Conservation (phyloP, 2,113 vertebrate species). For the Crocuta crocuta region DNA sequence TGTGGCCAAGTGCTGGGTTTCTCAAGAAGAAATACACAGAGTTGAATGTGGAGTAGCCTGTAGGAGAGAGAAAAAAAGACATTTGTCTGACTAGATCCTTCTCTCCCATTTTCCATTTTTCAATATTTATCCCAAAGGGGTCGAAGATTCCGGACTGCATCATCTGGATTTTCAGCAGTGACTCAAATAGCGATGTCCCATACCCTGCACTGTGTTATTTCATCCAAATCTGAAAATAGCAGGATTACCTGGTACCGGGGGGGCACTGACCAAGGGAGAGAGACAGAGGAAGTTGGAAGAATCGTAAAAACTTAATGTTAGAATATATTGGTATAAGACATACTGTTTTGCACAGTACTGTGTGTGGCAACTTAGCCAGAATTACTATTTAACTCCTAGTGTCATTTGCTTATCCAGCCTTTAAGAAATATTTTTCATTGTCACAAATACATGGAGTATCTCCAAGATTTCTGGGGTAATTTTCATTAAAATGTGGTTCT, state of each 20-base stretch:
- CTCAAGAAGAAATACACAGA: background rate
- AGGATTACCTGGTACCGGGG: background rate
- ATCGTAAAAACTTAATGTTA: background rate
- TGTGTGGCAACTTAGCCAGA: background rate
- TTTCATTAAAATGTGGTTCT: constrained; percentile 7
- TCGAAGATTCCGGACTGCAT: background rate
- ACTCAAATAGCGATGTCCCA: background rate
- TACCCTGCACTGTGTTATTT: background rate
- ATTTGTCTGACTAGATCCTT: background rate
- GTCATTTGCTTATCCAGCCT: background rate
- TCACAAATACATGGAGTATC: background rate
- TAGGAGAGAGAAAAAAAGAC: background rate
- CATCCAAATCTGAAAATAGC: background rate
- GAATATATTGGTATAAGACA: background rate
- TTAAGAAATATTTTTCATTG: background rate
- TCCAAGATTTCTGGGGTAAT: background rate
- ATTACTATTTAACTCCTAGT: background rate
- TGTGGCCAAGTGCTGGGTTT: background rate
- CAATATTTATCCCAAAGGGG: background rate
- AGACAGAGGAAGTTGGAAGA: background rate
- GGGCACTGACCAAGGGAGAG: background rate
- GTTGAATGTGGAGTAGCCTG: background rate
- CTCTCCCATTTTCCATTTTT: background rate
- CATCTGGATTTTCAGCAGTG: background rate
- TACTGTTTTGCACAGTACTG: background rate